These are phyloP conservation scores for Cosmia trapezina DNA, from an alignment of 2,888 invertebrate species.

Conservation along the genomic window DNA sequence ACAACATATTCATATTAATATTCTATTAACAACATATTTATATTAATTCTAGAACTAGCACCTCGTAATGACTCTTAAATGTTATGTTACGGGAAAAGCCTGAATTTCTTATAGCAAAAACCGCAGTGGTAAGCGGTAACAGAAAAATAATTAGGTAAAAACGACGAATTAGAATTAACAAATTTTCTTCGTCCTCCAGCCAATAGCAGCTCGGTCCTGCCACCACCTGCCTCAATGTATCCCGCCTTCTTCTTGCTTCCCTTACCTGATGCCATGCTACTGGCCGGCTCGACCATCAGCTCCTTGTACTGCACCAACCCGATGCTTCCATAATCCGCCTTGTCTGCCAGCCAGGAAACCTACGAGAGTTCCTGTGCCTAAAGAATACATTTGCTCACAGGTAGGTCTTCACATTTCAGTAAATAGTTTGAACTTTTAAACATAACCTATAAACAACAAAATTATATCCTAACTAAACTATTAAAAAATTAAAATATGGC, in stretches of 20 bases:
- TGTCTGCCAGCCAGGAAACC: slow-evolving; percentile 75
- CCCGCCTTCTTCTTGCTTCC: slow-evolving; percentile 82
- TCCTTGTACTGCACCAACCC: slow-evolving; percentile 78
- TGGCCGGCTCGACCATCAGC: slow-evolving; percentile 83
- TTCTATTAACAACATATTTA: background rate
- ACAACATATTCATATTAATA: too few species aligned
- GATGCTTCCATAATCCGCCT: slow-evolving; percentile 86
- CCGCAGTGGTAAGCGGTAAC: background rate
- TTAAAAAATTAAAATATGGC: too few species aligned
- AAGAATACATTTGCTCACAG: slow-evolving; percentile 67
- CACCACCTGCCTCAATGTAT: slow-evolving; percentile 81
- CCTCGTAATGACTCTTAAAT: too few species aligned
- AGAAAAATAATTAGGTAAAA: background rate
- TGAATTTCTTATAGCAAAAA: background rate
- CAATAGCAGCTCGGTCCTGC: slow-evolving; percentile 79
- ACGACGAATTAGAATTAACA: background rate
- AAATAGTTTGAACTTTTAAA: too few species aligned
- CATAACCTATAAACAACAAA: too few species aligned
- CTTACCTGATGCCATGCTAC: slow-evolving; percentile 85
- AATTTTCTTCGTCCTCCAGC: slow-evolving; percentile 67
- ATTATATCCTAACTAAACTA: too few species aligned
- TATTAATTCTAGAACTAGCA: background rate
- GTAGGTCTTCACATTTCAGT: slow-evolving; percentile 62
- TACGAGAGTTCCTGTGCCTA: slow-evolving; percentile 46
- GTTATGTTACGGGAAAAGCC: background rate